These are phyloP conservation scores for Brachionus asplanchnoidis DNA, from an alignment of 1,140 invertebrate species.

Conservation along the genomic window DNA sequence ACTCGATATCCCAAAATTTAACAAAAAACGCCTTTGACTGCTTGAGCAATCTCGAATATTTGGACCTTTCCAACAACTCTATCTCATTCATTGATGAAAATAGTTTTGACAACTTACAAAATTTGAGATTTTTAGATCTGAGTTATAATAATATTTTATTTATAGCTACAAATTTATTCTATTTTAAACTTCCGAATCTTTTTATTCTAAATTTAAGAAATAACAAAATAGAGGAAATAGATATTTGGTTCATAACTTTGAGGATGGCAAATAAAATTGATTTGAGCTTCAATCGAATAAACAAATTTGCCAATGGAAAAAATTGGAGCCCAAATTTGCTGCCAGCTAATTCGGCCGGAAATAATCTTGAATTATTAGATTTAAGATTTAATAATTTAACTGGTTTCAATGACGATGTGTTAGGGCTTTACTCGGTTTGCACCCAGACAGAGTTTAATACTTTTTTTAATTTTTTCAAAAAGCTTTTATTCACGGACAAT, in stretches of 20 bases:
- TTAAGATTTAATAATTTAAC: constrained; percentile 12
- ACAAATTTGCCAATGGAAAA: not conserved
- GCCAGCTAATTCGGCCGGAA: not conserved
- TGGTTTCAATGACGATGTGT: not conserved
- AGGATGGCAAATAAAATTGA: not conserved
- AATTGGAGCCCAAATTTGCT: not conserved
- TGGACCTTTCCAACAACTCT: constrained; percentile 17
- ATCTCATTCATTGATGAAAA: not conserved
- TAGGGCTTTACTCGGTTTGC: constrained; percentile 1
- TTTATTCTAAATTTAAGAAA: not conserved
- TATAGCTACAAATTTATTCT: not conserved
- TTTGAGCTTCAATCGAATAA: constrained; percentile 32
- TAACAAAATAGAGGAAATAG: constrained; percentile 13
- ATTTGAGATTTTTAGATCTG: not conserved
- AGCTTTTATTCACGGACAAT: not conserved
- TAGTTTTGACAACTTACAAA: not conserved
- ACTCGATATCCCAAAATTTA: not conserved
- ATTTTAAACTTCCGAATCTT: constrained; percentile 1
- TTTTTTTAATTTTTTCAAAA: constrained; percentile 31
- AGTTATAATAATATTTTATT: not conserved
- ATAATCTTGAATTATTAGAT: not conserved
- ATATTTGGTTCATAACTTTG: constrained; percentile 36
- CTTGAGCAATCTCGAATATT: constrained; percentile 10
- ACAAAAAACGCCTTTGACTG: not conserved
- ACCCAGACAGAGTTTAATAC: not conserved